A percentile compares a stretch with the other conserved stretches of the same genome.
These are phyloP conservation scores for Thalpophila matura DNA, from an alignment of 2,888 invertebrate genomes.

Conservation along the genomic window DNA sequence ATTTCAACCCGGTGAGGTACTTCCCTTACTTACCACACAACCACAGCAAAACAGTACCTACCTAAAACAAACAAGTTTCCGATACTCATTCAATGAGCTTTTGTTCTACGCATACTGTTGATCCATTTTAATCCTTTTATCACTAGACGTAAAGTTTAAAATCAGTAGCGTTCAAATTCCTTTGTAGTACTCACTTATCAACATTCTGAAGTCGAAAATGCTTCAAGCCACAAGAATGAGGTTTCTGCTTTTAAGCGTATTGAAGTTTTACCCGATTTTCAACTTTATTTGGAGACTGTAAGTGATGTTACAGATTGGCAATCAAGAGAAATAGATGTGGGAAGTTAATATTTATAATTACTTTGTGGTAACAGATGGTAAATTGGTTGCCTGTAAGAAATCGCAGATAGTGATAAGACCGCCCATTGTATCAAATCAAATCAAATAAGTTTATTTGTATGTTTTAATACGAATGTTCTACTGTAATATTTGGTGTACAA, in stretches of 20 bases:
- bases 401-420: too few relatives aligned
- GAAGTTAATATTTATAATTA: constrained; percentile 1
- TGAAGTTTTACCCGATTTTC: neutral
- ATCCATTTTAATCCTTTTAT: neutral
- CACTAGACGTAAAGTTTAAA: neutral
- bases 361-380: neutral
- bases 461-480: too few relatives aligned
- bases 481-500: too few relatives aligned
- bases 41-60: neutral
- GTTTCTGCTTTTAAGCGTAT: neutral
- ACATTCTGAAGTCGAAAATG: constrained; percentile 2
- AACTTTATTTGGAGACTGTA: neutral
- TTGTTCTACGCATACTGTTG: neutral
- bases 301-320: neutral
- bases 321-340: too few relatives aligned
- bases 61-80: too few relatives aligned
- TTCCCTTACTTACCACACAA: neutral
- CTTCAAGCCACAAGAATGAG: constrained; percentile 6
- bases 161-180: neutral
- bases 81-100: neutral
- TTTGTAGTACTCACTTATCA: neutral
- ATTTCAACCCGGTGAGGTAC: too few relatives aligned
- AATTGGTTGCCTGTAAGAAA: too few relatives aligned
- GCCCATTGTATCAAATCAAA: too few relatives aligned
- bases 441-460: too few relatives aligned